phyloP scores from a whole-genome alignment of 2,113 vertebrate species.

The Spea multiplicata region DNA sequence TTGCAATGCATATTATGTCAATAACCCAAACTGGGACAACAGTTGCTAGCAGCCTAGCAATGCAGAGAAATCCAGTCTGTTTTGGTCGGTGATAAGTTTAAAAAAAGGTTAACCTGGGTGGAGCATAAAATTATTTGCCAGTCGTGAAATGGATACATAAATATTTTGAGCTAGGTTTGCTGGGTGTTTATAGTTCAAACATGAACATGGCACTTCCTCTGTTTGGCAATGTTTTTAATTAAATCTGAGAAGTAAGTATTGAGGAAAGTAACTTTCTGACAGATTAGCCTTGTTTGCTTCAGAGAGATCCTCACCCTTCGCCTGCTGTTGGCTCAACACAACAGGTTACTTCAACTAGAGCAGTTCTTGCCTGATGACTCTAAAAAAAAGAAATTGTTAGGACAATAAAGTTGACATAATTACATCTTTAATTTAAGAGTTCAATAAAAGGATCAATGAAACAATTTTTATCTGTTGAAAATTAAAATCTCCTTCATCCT shows the following conservation, averaged over 20 bases:
- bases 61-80: slow-evolving; percentile 3
- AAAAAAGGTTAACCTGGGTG: slow-evolving; percentile 2
- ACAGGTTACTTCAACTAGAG: too few relatives aligned
- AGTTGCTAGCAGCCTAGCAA: neutral
- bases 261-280: neutral
- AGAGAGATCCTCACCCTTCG: too few relatives aligned
- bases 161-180: neutral
- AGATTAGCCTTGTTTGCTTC: too few relatives aligned
- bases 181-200: slow-evolving; percentile 22
- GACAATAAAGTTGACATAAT: too few relatives aligned
- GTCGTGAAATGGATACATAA: slow-evolving; percentile 15
- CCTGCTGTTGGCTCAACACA: too few relatives aligned
- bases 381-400: too few relatives aligned
- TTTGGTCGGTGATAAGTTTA: slow-evolving; percentile 1
- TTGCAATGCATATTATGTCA: slow-evolving; percentile 22
- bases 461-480: too few relatives aligned
- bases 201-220: slow-evolving; percentile 7
- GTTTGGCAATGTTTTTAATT: neutral
- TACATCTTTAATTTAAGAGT: too few relatives aligned
- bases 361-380: too few relatives aligned
- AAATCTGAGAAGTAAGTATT: neutral
- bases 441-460: too few relatives aligned
- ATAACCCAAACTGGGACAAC: neutral
- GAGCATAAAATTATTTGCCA: neutral
- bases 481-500: too few relatives aligned